Base-by-base conservation (phyloP, 2,797 vertebrate genomes). In the Hoplostethus atlanticus region DNA sequence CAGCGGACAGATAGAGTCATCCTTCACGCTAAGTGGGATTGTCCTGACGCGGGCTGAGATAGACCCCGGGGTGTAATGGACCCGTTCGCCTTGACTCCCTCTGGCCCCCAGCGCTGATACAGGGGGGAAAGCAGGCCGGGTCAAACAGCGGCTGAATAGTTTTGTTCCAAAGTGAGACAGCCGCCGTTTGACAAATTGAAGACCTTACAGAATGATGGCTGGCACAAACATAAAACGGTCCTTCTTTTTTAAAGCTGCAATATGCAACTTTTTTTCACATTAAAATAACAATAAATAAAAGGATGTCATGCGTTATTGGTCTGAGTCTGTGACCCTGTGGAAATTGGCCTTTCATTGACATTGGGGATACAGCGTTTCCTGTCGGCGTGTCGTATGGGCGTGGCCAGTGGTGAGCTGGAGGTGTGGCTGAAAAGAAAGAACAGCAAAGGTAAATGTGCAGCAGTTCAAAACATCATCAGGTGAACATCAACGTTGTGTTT, bases 31-130 rank as follows among this genome's bases (percentile, higher is more conserved):
- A 93, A 93, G 92, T 91, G 90, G 91, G 86, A 92, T 82, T 84
- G 84, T 90, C 81, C 88, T 93, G 92, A 91, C 89, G 85, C 46
- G 52, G 68, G 77, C 87, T 91, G 91, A 92, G 91, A 93, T 90
- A 91, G 92, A 90, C 88, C 87, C 77, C 52, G 63, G 78, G 84
- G 73, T 88, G 86, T 92, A 91, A 93, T 93, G 84, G 92, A 83
- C 85, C 90, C 77, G 77, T 92, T 93, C 90, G 90, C 92, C 92
- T 93, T 93, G 92, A 93, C 92, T 93, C 87, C 75, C 76, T 84
- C 63, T 90, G 89, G 89, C 90, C 91, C 81, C 81, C 84, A 69
- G 80, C 44, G 71, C 75, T 80, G 67, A 79, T 59, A 36, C 71
- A 46, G 71, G 75, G 42, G 74, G 61, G 76, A 87, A 71, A 74